These are phyloP conservation scores for Coluber constrictor DNA, from an alignment of 2,797 vertebrate genomes.

Conservation along the genomic window DNA sequence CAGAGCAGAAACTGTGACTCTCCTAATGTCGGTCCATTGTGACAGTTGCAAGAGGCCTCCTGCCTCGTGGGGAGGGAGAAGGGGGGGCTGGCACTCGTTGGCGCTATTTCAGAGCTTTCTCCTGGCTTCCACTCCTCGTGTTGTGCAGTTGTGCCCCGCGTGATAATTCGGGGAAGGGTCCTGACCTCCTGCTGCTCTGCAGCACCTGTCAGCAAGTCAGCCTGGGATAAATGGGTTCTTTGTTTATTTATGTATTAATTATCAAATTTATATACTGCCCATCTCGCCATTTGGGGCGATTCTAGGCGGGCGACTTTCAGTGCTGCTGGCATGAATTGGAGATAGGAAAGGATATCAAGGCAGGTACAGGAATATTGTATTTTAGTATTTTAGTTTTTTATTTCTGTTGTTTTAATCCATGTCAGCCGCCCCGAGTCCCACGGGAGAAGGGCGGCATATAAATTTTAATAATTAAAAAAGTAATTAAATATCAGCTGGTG, in stretches of 20 bases:
- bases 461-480: too few relatives aligned
- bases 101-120: not conserved
- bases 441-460: too few relatives aligned
- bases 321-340: not conserved
- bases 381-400: too few relatives aligned
- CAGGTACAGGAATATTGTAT: too few relatives aligned
- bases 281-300: too few relatives aligned
- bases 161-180: not conserved
- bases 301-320: not conserved
- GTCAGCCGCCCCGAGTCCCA: too few relatives aligned
- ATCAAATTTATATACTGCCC: not conserved
- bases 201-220: not conserved
- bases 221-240: not conserved
- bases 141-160: not conserved
- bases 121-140: rapidly evolving
- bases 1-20: not conserved
- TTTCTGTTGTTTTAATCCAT: too few relatives aligned
- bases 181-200: not conserved
- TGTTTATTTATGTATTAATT: not conserved
- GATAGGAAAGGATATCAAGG: not conserved
- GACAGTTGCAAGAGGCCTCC: not conserved
- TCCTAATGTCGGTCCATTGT: not conserved
- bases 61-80: too few relatives aligned
- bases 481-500: not conserved
- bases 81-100: not conserved